A percentile compares a stretch with the other conserved stretches of the same genome.
phyloP scores from a whole-genome alignment of 1,140 invertebrate species.

The Drosophila truncata region DNA sequence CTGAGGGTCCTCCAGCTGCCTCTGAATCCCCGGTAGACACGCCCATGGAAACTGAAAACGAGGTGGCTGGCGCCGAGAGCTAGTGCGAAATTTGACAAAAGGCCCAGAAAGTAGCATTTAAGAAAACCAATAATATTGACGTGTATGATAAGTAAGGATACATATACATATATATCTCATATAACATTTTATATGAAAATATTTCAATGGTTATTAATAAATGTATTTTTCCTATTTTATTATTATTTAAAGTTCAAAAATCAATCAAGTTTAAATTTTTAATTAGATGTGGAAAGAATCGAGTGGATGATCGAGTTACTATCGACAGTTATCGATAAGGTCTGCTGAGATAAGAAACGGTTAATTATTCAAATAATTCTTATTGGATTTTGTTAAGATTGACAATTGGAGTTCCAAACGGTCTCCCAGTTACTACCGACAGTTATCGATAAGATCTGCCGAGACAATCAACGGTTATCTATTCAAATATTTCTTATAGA shows the following conservation, averaged over 20 bases:
- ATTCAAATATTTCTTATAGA: background rate
- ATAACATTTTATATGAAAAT: background rate
- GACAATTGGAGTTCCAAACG: background rate
- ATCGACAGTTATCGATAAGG: background rate
- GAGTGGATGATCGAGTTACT: too few relatives aligned
- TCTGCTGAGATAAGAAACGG: background rate
- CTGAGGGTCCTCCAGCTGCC: background rate
- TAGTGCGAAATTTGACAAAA: background rate
- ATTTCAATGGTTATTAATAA: background rate
- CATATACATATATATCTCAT: background rate
- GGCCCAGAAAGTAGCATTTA: conserved; percentile 6
- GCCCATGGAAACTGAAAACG: conserved; percentile 15
- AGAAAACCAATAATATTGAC: conserved; percentile 12
- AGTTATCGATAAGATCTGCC: background rate
- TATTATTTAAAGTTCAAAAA: too few relatives aligned
- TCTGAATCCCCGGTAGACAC: background rate
- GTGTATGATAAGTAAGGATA: conserved; percentile 12
- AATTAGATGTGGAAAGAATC: too few relatives aligned
- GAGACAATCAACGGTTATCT: background rate
- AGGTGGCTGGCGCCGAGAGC: conserved; percentile 12
- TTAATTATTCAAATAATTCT: background rate
- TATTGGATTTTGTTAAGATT: background rate
- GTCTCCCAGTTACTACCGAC: too few relatives aligned
- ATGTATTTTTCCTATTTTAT: too few relatives aligned
- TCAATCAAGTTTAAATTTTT: too few relatives aligned